Base-by-base conservation (phyloP, 1,140 invertebrate genomes). In the Drosophila kikkawai region DNA sequence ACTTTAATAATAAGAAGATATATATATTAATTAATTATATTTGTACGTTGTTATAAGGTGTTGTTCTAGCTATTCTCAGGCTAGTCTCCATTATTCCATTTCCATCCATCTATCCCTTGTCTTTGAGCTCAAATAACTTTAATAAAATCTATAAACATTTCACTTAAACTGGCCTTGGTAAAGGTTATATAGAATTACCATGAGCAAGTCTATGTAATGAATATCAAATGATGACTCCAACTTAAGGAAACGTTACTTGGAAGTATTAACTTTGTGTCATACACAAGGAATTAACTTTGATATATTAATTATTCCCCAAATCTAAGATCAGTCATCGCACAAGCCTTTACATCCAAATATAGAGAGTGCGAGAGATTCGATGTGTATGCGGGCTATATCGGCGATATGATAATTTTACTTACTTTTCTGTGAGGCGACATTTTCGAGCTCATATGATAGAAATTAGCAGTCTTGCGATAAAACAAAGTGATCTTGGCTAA, bases 401-500 rank as follows among this genome's bases (percentile, higher is more conserved):
- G 13, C 36, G 39, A 53, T 47, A 53, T 19, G 68, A 74, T 63
- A 75, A 61, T 74, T 74, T 63, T 53, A 75, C 69, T 61, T 75
- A 75, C 69, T 74, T 61, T 75, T 47, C 37, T 55, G 15, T 15
- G 47, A 56, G 32, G 36, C 45, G 55, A 73, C 68, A 74, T 60
- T 59, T 51, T 73, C 15, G 56, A 74, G 48, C 68, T 74, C 70
- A 51, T 69, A 77, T 77, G 64, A 55, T 61, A 69, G 32, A 78
- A 78, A 78, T 78, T 78, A 78, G 75, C 75, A 59, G 51, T 64
- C 61, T 61, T 60, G 60, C 70, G 70, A 79, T 41, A 76, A 68
- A 64, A 70, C 78, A 79, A 84, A 71, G 78, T 61, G 85, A 82
- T 75, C 85, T 71, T 85, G 85, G 75, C 78, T 75, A 88, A 80